Percentiles rank a stretch among this genome's conserved stretches.
These are phyloP conservation scores for Lithophane socia DNA, from an alignment of 2,888 invertebrate species.

Conservation along the genomic window DNA sequence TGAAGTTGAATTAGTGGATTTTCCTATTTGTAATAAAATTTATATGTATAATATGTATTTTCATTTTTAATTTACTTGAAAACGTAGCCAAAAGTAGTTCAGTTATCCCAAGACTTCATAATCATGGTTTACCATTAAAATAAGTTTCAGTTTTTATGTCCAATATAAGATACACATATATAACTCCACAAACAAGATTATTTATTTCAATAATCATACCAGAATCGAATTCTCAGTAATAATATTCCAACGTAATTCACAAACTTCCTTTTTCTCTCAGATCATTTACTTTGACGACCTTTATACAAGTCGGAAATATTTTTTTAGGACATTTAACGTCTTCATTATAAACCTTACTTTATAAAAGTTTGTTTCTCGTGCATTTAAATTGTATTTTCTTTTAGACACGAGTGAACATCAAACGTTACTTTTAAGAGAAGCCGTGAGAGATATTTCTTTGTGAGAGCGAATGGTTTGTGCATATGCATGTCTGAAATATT, in stretches of 20 bases:
- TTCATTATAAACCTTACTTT: conserved; percentile 28
- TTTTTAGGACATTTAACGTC: conserved; percentile 26
- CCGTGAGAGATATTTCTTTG: conserved; percentile 33
- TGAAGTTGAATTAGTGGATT: too few relatives aligned
- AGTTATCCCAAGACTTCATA: neutral
- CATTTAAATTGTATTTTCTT: conserved; percentile 66
- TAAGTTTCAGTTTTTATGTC: neutral
- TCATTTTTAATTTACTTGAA: too few relatives aligned
- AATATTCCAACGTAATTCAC: conserved; percentile 4
- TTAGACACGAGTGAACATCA: conserved; percentile 39
- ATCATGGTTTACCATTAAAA: neutral
- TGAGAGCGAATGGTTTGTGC: conserved; percentile 23
- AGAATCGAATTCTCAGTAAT: conserved; percentile 10
- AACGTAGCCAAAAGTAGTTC: neutral
- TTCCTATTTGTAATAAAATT: too few relatives aligned
- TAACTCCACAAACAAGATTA: neutral
- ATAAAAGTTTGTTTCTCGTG: conserved; percentile 39
- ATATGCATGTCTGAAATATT: conserved; percentile 27
- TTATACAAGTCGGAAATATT: conserved; percentile 23
- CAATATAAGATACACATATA: neutral
- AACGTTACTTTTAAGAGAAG: conserved; percentile 26
- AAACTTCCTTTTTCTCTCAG: conserved; percentile 11
- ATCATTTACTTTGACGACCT: conserved; percentile 31
- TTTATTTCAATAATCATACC: neutral
- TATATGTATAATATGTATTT: too few relatives aligned